Evolutionary conservation across 1,140 invertebrate species (phyloP), one percentile per base, ranked within the genome.

Genomic region (Drosophila burlai): DNA sequence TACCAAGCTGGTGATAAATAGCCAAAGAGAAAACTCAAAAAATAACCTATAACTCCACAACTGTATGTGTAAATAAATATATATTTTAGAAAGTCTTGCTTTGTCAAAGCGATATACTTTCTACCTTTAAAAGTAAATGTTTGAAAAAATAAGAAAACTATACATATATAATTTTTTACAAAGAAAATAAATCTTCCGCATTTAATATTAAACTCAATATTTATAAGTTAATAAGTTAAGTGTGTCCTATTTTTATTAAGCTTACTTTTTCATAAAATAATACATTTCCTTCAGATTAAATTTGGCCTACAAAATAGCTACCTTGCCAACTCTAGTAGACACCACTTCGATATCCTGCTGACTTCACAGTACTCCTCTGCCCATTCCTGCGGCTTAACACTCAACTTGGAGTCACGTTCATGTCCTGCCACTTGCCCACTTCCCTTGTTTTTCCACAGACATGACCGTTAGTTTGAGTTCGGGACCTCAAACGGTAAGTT

Each of bases 331-430:
- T 26, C 63, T 65, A 16, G 15, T 7, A 11, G 16, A 57, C 3
- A 21, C 29, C 31, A 65, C 43, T 31, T 26, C 34, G 81, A 68
- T 67, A 81, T 81, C 78, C 78, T 85, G 57, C 72, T 63, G 82
- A 43, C 40, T 21, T 57, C 40, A 36, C 49, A 36, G 24, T 31
- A 40, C 45, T 50, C 47, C 40, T 34, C 55, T 31, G 57, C 43
- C 58, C 52, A 46, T 58, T 79, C 62, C 77, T 72, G 77, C 54
- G 81, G 84, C 72, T 87, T 89, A 61, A 68, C 84, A 81, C 81
- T 84, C 57, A 49, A 83, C 46, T 73, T 61, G 47, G 55, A 81
- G 84, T 89, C 84, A 90, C 84, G 84, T 87, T 78, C 69, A 69
- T 80, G 61, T 81, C 72, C 55, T 63, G 62, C 78, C 58, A 67